phyloP scores from a whole-genome alignment of 1,140 invertebrate genomes.

The Mizuhopecten yessoensis region DNA sequence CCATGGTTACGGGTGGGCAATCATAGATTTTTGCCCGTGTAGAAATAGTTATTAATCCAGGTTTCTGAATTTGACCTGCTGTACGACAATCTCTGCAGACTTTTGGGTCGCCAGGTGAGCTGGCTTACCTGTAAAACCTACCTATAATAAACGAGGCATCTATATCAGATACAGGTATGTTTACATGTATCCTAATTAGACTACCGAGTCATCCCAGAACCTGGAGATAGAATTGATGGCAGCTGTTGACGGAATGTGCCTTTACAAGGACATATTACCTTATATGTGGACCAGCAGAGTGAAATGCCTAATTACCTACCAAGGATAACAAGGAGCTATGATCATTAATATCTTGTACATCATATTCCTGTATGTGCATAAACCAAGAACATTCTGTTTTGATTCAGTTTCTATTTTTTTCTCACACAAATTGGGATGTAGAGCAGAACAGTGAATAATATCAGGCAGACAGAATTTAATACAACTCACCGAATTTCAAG shows the following conservation, averaged over 20 bases:
- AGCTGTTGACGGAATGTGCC: background rate
- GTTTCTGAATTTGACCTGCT: background rate
- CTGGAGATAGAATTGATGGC: background rate
- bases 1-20: background rate
- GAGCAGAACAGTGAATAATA: no score
- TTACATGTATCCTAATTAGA: background rate
- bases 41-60: slow-evolving; percentile 10
- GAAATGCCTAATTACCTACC: no score
- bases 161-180: slow-evolving; percentile 15
- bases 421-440: no score
- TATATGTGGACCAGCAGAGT: no score
- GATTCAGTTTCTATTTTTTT: no score
- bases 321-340: no score
- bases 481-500: no score
- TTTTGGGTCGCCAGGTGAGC: slow-evolving; percentile 23
- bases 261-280: no score
- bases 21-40: background rate
- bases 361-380: no score
- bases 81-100: background rate
- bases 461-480: no score
- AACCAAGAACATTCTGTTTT: no score
- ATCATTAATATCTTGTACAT: no score
- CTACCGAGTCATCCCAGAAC: background rate
- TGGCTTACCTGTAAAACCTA: background rate
- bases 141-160: background rate